A percentile compares a stretch with the other conserved stretches of the same genome.
Evolutionary conservation across 2,113 vertebrate genomes (phyloP).

Genomic region (Calidris pygmaea): DNA sequence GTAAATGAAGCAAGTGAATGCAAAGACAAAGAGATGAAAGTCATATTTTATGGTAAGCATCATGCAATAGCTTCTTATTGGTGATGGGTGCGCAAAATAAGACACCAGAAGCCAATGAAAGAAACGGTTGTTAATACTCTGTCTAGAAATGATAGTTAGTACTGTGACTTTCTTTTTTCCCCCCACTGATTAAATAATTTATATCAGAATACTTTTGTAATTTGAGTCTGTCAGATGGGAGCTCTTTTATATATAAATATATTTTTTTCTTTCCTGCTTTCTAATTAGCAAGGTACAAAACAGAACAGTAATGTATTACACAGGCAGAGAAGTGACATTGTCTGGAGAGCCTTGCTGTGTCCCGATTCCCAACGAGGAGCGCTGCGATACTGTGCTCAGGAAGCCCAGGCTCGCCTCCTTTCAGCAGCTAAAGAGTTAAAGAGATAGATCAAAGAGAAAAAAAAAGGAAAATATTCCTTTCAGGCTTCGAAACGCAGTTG

Average conservation of each 20-base stretch:
- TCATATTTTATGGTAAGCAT: conserved; percentile 69
- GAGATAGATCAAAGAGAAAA: conserved; percentile 20
- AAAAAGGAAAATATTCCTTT: conserved; percentile 51
- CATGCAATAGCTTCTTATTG: conserved; percentile 63
- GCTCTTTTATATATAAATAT: conserved; percentile 69
- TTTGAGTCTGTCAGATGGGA: conserved; percentile 66
- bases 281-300: conserved; percentile 65
- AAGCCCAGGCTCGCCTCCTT: neutral
- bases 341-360: conserved; percentile 34
- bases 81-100: conserved; percentile 54
- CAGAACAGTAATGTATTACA: conserved; percentile 55
- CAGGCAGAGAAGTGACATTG: conserved; percentile 38
- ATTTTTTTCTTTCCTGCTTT: conserved; percentile 53
- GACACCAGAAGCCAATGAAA: conserved; percentile 71
- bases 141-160: conserved; percentile 70
- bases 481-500: conserved; percentile 36
- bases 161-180: conserved; percentile 60
- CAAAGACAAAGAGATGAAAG: conserved; percentile 74
- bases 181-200: conserved; percentile 69
- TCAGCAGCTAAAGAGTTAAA: conserved; percentile 57
- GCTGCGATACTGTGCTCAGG: rapidly evolving
- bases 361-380: neutral
- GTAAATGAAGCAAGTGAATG: conserved; percentile 66
- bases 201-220: conserved; percentile 71
- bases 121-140: conserved; percentile 61